Evolutionary conservation across 2,888 invertebrate species (phyloP), one percentile per base, ranked within the genome.

Genomic region (Rhagonycha lutea): DNA sequence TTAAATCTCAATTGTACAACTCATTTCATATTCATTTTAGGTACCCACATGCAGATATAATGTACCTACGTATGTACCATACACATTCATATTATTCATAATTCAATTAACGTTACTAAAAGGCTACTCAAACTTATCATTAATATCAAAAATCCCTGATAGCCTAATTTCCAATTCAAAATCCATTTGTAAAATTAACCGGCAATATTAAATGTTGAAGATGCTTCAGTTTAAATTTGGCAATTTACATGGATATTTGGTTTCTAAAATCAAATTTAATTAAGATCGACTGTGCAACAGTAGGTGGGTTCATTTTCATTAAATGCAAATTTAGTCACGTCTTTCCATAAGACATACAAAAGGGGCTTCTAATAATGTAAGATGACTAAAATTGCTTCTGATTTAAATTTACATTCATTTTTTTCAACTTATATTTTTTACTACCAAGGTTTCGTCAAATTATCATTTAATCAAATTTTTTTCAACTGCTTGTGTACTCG

Each of bases 181-280:
- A 47, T 47, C 47, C 47, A 47, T 47, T 47, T 47, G 47, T 47
- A 47, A n/a, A 47, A 47, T 47, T 47, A 47, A 47, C 47, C 47
- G n/a, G 47, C 47, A 47, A 47, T 47, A 47, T 47, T 47, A 47
- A 47, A 47, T 47, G 47, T 47, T 47, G n/a, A 23, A 65, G 24
- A n/a, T 65, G 24, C 12, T 65, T 65, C 26, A 65, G 24, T 18
- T 24, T 65, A 23, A 26, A 65, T 65, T 65, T 65, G 14, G 23
- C 9, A 65, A 65, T 65, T 24, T 65, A 26, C 23, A 65, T 24
- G 63, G 24, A 24, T 65, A 14, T n/a, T 65, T 65, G 24, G 18
- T 14, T 65, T 65, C 63, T n/a, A 65, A 65, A 65, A 65, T 65
- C 24, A 24, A 65, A 65, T 65, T 65, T 65, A 65, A 65, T 65